A percentile compares a stretch with the other conserved stretches of the same genome.
Conservation (phyloP, 2,113 vertebrate genomes). For the Kobus ellipsiprymnus region DNA sequence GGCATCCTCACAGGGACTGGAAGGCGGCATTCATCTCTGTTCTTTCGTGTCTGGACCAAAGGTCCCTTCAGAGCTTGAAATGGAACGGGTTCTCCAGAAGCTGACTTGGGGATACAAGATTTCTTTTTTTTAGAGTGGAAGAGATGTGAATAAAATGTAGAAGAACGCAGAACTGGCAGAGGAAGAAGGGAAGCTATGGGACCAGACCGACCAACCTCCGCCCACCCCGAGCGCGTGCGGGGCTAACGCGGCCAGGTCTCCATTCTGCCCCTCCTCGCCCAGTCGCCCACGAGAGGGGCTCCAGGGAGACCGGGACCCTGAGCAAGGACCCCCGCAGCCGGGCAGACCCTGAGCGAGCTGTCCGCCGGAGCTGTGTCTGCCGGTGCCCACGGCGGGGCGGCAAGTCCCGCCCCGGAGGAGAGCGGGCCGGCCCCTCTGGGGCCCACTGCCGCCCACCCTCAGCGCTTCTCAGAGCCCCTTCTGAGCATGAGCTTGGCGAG, state of each 20-base stretch:
- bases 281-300: not conserved
- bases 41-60: not conserved
- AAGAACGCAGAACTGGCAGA: not conserved
- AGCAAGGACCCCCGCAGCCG: accelerated
- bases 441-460: not conserved
- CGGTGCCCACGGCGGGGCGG: accelerated
- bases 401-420: not conserved
- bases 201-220: accelerated
- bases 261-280: accelerated
- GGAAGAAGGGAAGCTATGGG: not conserved
- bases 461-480: not conserved
- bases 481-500: not conserved
- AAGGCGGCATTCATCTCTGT: not conserved
- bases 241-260: not conserved
- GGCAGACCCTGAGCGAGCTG: not conserved
- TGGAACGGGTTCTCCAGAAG: not conserved
- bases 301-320: accelerated
- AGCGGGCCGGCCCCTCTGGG: accelerated
- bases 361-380: accelerated
- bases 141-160: not conserved
- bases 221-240: accelerated
- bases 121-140: not conserved
- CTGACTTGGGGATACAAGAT: not conserved
- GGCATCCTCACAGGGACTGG: not conserved
- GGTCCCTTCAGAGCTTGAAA: not conserved